Evolutionary conservation across 2,113 vertebrate genomes (phyloP).

Genomic region (Oreochromis aureus): DNA sequence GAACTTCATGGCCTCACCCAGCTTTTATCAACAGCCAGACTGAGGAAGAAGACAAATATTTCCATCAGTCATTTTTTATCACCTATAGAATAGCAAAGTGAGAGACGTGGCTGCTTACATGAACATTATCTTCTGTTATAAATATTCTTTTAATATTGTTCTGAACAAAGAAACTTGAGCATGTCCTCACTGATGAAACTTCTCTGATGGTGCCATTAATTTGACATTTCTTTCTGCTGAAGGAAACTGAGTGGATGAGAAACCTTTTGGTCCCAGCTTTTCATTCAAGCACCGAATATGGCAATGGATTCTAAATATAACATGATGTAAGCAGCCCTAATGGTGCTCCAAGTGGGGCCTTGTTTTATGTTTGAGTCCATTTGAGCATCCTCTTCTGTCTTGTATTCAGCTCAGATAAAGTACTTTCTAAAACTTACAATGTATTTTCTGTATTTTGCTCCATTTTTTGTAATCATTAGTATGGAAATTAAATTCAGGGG

Average conservation of each 20-base stretch:
- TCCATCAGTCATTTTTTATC: neutral
- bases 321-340: neutral
- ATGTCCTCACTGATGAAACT: neutral
- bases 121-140: neutral
- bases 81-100: neutral
- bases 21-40: neutral
- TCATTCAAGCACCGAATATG: neutral
- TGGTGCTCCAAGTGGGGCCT: neutral
- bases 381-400: fast-evolving
- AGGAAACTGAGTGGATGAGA: neutral
- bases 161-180: neutral
- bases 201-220: neutral
- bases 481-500: neutral
- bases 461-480: fast-evolving
- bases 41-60: neutral
- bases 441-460: fast-evolving
- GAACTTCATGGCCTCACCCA: conserved; percentile 9
- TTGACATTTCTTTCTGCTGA: neutral
- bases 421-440: neutral
- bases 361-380: neutral
- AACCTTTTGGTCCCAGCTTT: neutral
- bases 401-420: neutral
- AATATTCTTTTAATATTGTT: neutral
- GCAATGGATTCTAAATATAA: neutral
- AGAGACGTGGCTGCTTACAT: neutral